Percentiles rank a stretch among this genome's conserved stretches.
These are phyloP conservation scores for Molanna angustata DNA, from an alignment of 2,888 invertebrate species.

Conservation along the genomic window DNA sequence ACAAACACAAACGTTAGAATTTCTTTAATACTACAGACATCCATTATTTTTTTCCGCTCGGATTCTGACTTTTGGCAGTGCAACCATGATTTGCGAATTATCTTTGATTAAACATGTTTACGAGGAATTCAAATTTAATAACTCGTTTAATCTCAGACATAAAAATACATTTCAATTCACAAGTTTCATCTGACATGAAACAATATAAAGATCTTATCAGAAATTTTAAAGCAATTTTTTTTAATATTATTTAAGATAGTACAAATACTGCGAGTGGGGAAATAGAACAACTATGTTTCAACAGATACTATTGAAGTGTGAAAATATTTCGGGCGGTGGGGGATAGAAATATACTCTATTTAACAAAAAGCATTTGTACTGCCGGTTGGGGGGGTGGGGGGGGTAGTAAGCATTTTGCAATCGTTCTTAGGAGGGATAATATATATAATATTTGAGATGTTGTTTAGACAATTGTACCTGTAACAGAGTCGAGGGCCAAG, in stretches of 20 bases:
- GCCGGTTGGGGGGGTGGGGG: constrained; percentile 6
- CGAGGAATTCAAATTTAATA: too few relatives aligned
- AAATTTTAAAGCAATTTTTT: constrained; percentile 16
- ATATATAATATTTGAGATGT: neutral
- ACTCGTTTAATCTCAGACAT: too few relatives aligned
- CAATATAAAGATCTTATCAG: too few relatives aligned
- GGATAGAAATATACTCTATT: neutral
- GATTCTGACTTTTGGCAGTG: too few relatives aligned
- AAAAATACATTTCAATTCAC: too few relatives aligned
- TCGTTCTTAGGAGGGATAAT: neutral
- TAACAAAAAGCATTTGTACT: constrained; percentile 9
- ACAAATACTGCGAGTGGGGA: constrained; percentile 7
- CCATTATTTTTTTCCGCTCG: too few relatives aligned
- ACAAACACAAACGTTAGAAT: too few relatives aligned
- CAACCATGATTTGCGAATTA: too few relatives aligned
- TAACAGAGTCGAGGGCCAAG: constrained; percentile 48
- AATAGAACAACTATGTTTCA: constrained; percentile 12
- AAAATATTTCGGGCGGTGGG: neutral
- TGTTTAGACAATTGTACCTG: constrained; percentile 51
- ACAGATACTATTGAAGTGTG: constrained; percentile 11
- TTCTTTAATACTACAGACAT: too few relatives aligned
- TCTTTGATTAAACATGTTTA: too few relatives aligned
- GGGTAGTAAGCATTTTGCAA: constrained; percentile 15
- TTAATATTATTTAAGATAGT: constrained; percentile 12
- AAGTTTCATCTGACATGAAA: too few relatives aligned